Evolutionary conservation across 1,140 invertebrate genomes (phyloP), one percentile per base, ranked within the genome.

Genomic region (Teleogryllus occipitalis): DNA sequence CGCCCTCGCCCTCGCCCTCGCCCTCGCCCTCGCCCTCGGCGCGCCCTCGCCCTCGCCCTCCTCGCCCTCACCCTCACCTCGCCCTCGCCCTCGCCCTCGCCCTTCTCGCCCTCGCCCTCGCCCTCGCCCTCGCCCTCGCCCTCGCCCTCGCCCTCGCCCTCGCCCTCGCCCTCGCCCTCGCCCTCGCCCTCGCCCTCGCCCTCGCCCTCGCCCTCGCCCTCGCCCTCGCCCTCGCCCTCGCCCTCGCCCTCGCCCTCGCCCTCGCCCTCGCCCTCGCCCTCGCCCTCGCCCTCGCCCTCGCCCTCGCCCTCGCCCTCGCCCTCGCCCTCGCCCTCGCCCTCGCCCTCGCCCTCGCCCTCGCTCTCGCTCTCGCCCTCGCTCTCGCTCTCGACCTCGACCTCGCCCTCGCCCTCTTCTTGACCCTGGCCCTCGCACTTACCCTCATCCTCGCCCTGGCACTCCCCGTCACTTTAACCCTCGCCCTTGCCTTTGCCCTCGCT

Each of bases 361-460:
- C 47, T 47, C 75, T 65, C 74, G 76, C 73, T 47, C 75, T 73
- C 47, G 39, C 78, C 47, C 72, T 73, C 47, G 76, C 78, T 54
- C 75, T 72, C 47, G 76, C 78, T n/a, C n/a, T n/a, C n/a, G 21
- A 47, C 73, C n/a, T 75, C 78, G 14, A 27, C 39, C 47, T 75
- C 78, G 8, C 75, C 73, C n/a, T 75, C 72, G 8, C 75, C 5
- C 73, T 48, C 73, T n/a, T n/a, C n/a, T n/a, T n/a, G n/a, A n/a
- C n/a, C n/a, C n/a, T n/a, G n/a, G 72, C 21, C 72, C 39, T 14
- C 47, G 21, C n/a, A 46, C 22, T 46, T 21, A 7, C 46, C 15
- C 47, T 46, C 22, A 27, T 47, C 22, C 27, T 72, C 22, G n/a
- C 46, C 0, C 74, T 27, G 0, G 27, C 46, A 14, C 47, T 39